Conservation (phyloP, 2,113 vertebrate species). For the Perognathus longimembris region DNA sequence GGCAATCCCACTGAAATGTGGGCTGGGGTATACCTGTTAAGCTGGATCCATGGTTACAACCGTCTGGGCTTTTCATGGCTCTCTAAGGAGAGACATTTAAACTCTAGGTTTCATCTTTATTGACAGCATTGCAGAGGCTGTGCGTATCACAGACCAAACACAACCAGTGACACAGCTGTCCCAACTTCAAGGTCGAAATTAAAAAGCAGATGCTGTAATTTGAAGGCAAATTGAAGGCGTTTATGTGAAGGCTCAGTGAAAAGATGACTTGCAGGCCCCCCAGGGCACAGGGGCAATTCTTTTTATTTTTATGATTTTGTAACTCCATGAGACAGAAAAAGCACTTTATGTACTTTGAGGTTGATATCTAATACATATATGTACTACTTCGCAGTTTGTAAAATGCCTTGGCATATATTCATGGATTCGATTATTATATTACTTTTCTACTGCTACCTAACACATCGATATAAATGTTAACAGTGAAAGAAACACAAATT, state of each 20-base stretch:
- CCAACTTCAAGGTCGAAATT: slow-evolving; percentile 48
- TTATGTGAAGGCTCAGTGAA: slow-evolving; percentile 7
- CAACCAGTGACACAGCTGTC: slow-evolving; percentile 13
- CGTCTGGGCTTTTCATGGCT: slow-evolving; percentile 35
- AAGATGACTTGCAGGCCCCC: not conserved
- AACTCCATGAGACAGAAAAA: too few species aligned
- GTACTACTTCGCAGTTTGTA: not conserved
- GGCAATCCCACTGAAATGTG: not conserved
- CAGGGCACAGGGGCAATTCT: not conserved
- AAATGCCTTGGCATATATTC: not conserved
- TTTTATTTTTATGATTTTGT: slow-evolving; percentile 32
- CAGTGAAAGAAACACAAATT: not conserved
- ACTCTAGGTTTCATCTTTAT: slow-evolving; percentile 55
- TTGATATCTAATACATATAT: not conserved
- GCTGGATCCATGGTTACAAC: not conserved
- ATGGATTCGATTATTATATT: not conserved
- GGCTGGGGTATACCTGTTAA: not conserved
- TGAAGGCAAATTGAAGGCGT: slow-evolving; percentile 54
- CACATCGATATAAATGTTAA: not conserved
- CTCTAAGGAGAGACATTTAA: slow-evolving; percentile 40
- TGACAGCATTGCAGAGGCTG: slow-evolving; percentile 43
- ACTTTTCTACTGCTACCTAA: not conserved
- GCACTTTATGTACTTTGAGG: not conserved
- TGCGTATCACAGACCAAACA: not conserved
- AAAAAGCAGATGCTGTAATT: slow-evolving; percentile 27